Base-by-base conservation (phyloP, 2,797 vertebrate species). In the Paramormyrops hopkinsi region DNA sequence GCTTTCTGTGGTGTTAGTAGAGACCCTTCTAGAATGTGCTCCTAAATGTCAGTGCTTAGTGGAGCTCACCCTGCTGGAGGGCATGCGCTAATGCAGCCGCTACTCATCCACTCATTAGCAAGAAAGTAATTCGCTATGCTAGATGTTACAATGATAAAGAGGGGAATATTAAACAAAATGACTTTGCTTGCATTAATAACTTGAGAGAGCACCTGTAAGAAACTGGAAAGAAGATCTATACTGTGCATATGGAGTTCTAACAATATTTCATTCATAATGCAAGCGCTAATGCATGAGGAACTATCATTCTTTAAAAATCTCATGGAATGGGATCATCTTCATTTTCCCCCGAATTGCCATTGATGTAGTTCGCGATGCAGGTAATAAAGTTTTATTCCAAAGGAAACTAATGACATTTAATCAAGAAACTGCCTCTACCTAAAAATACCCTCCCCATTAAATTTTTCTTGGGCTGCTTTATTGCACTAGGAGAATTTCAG, bases 331-430 rank as follows among this genome's bases (percentile, higher is more conserved):
- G 54, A 89, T 41, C 82, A 22, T 50, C 56, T 50, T 65, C 29
- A 85, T 69, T 89, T 89, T 69, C 54, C 54, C 54, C 56, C 8
- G 88, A 65, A 65, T 50, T 29, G 25, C 88, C 82, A 86, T n/a
- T 56, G 53, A 59, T 87, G 53, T 87, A 87, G 25, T 41, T 87
- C 53, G 2, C 41, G 17, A 54, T 44, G 51, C 85, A 87, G 85
- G 85, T 54, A 87, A 56, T 56, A 51, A 86, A 50, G 50, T 86
- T 86, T 87, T 87, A 56, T 87, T 87, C 33, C 25, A 59, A 33
- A 87, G 29, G 51, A 87, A 87, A 59, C 53, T 87, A 87, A 87
- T 59, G 53, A 51, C 53, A 87, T 87, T 87, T 87, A 87, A 87
- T 87, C 6, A 59, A 44, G 51, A 41, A 54, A 29, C 53, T 41